Base-by-base conservation (phyloP, 1,140 invertebrate species). In the Popillia japonica region DNA sequence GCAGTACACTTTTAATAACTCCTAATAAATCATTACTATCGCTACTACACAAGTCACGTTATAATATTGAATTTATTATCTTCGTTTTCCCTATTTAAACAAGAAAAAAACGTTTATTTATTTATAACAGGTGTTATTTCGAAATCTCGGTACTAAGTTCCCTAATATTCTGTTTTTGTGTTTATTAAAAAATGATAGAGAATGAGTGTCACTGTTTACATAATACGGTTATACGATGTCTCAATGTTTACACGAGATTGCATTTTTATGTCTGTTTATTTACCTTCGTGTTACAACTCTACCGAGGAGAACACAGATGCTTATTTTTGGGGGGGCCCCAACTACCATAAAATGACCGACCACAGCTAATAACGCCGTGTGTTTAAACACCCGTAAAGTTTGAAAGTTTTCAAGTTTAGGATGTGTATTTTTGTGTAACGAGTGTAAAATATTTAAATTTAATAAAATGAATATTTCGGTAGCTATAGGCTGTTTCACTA, bases 101-200 rank as follows among this genome's bases (percentile, higher is more conserved):
- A n/a, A n/a, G n/a, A n/a, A n/a, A 34, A 34, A 34, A 34, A 68
- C 6, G 0, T 27, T 27, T 34, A 68, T 68, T 68, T 68, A 27
- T 68, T 68, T 68, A 68, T 22, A 68, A 68, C 61, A 68, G 61
- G 61, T 68, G 61, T 68, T 34, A 34, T 68, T 68, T 68, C 27
- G 20, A 27, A 68, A 34, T 10, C 6, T 27, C 44, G 10, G 10
- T n/a, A 48, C 2, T 48, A 48, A 34, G 27, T 34, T 34, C 27
- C 27, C 1, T 34, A 34, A 34, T 34, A 34, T 34, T 34, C 27
- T 34, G 27, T 34, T 34, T 34, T 34, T 34, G 27, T 34, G 27
- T 34, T 34, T 34, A 34, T 34, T 34, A 34, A 34, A 34, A 34
- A 34, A 34, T 34, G 27, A 34, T 34, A 34, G 27, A 34, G 27